Percentiles rank a stretch among this genome's conserved stretches.
These are phyloP conservation scores for Drosophila parabipectinata DNA, from an alignment of 1,140 invertebrate species.

Conservation along the genomic window DNA sequence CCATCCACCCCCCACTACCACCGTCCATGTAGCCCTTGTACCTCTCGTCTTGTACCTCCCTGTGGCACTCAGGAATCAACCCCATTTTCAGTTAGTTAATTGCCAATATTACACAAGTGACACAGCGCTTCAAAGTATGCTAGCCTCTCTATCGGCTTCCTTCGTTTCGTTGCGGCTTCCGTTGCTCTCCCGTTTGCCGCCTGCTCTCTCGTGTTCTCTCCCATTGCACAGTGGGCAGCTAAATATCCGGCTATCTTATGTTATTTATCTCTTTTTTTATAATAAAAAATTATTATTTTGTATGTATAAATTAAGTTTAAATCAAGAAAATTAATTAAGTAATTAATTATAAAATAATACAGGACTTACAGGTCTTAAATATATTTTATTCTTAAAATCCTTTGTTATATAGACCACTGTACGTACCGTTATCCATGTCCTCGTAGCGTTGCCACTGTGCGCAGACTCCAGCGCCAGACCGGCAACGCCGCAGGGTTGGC, in stretches of 20 bases:
- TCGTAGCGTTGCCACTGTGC: slow-evolving; percentile 38
- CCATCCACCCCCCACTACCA: neutral
- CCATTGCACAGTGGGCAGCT: neutral
- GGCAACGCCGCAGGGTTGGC: slow-evolving; percentile 57
- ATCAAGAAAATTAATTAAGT: too few species aligned
- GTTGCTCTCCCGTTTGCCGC: neutral
- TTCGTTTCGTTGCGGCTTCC: slow-evolving; percentile 14
- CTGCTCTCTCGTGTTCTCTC: neutral
- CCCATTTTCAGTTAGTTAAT: slow-evolving; percentile 78
- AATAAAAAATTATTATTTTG: too few species aligned
- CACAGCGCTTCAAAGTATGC: slow-evolving; percentile 64
- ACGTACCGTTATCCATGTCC: neutral
- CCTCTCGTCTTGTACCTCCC: neutral
- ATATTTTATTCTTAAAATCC: neutral
- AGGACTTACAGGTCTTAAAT: too few species aligned
- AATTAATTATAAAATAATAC: too few species aligned
- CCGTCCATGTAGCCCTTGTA: too few species aligned
- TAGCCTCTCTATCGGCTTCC: slow-evolving; percentile 24
- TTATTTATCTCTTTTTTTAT: too few species aligned
- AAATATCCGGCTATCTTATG: neutral
- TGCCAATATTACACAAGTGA: slow-evolving; percentile 81
- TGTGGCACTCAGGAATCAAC: slow-evolving; percentile 74
- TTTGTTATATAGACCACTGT: slow-evolving; percentile 21
- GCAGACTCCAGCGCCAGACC: slow-evolving; percentile 54
- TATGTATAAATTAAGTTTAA: too few species aligned